Evolutionary conservation across 2,113 vertebrate genomes (phyloP).

Genomic region (Planiliza haematocheilus): DNA sequence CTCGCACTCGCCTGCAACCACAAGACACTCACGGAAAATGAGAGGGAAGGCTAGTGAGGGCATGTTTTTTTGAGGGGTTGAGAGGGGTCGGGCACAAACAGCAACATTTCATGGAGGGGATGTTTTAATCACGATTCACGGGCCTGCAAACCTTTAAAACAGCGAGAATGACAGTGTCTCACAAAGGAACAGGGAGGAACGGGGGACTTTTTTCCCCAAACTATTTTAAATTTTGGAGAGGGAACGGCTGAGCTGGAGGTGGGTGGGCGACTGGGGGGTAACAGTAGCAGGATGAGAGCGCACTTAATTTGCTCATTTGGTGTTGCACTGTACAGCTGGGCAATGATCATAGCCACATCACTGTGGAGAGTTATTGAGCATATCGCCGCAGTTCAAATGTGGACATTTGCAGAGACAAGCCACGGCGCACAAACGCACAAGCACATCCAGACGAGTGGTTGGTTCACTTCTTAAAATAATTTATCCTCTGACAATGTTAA

Average conservation of each 20-base stretch:
- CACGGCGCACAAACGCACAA: conserved; percentile 21
- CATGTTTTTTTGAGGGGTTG: neutral
- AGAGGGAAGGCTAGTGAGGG: conserved; percentile 32
- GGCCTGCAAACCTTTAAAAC: conserved; percentile 74
- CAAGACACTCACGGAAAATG: conserved; percentile 28
- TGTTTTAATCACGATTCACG: conserved; percentile 80
- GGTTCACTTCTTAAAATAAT: conserved; percentile 64
- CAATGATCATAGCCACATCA: conserved; percentile 60
- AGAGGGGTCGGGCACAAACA: conserved; percentile 60
- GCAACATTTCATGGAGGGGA: conserved; percentile 69
- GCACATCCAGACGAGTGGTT: neutral
- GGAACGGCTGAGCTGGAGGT: conserved; percentile 10
- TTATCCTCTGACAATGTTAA: conserved; percentile 67
- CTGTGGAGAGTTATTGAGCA: conserved; percentile 54
- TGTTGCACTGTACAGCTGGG: conserved; percentile 59
- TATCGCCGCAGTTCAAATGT: conserved; percentile 59
- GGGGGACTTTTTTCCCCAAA: neutral
- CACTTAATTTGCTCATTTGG: conserved; percentile 48
- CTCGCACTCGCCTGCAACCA: conserved; percentile 25
- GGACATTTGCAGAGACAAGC: conserved; percentile 44
- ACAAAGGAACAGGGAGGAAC: conserved; percentile 17
- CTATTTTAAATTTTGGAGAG: conserved; percentile 15
- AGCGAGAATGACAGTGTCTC: conserved; percentile 43
- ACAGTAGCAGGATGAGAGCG: conserved; percentile 29
- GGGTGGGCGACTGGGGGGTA: conserved; percentile 20